Evolutionary conservation across 1,140 invertebrate species (phyloP), one percentile per base, ranked within the genome.

Genomic region (Anoplophora glabripennis): DNA sequence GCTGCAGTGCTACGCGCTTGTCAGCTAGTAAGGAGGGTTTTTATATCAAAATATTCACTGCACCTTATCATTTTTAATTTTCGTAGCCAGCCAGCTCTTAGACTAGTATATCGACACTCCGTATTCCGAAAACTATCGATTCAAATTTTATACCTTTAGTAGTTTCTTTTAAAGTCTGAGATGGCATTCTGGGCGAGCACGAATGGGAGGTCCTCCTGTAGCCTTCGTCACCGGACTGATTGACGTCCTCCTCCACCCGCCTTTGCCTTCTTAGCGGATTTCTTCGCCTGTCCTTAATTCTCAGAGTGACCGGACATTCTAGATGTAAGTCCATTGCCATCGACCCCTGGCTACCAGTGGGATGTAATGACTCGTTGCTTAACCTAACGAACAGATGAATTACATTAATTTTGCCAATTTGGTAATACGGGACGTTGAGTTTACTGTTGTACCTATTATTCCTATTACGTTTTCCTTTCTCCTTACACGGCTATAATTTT

Each of bases 211-310:
- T 71, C 28, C 66, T 66, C 40, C 70, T 53, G 8, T 60, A 65
- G 11, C 35, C 40, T 8, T 35, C 42, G 14, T 61, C 56, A 5
- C 62, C 44, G 4, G 21, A 48, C 8, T 66, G 58, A 7, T 61
- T 56, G 41, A 83, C 83, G 56, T 87, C 85, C 57, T 86, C 84
- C 7, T 85, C 83, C 12, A 92, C 84, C 52, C 86, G 86, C 48
- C 84, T 82, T 68, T 92, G 90, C 11, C 90, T 75, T 4, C 84
- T 77, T n/a, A 92, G 77, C 35, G 89, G 84, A 69, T 90, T 89
- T 12, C 89, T 77, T 21, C 85, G 76, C 57, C 78, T 77, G 73
- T 89, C 86, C 54, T 83, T 80, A 33, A 89, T 81, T 48, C 81
- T 82, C 38, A 89, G 72, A 4, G 87, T 89, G 10, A 89, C 83